Conservation (phyloP, 2,113 vertebrate species). For the Cryptomyrus ogoouensis region DNA sequence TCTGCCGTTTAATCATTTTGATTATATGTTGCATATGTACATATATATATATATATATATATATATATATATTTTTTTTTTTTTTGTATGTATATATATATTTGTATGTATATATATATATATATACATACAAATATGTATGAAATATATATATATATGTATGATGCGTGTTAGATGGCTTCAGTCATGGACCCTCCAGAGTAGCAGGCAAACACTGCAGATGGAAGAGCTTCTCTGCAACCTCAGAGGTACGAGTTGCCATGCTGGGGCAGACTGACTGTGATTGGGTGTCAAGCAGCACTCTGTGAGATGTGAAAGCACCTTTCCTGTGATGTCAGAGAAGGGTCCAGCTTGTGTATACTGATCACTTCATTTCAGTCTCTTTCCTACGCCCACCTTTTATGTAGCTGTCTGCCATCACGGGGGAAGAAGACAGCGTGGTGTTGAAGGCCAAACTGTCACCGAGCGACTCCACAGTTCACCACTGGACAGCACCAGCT, state of each 20-base stretch:
- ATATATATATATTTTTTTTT: no score
- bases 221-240: background rate
- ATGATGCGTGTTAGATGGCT: background rate
- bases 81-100: no score
- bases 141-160: background rate
- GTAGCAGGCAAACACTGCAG: background rate
- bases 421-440: background rate
- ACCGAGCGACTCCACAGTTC: no score
- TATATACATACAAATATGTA: background rate
- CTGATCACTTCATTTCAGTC: background rate
- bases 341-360: background rate
- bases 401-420: background rate
- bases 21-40: background rate
- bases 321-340: background rate
- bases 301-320: background rate
- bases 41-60: background rate
- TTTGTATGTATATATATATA: background rate
- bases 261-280: background rate
- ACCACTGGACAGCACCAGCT: background rate
- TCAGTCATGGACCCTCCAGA: background rate
- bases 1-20: background rate
- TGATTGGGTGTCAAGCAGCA: background rate
- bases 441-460: background rate
- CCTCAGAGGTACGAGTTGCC: background rate
- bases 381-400: background rate